Percentiles rank a stretch among this genome's conserved stretches.
Evolutionary conservation across 2,113 vertebrate species (phyloP).

Genomic region (Eulemur macaco): DNA sequence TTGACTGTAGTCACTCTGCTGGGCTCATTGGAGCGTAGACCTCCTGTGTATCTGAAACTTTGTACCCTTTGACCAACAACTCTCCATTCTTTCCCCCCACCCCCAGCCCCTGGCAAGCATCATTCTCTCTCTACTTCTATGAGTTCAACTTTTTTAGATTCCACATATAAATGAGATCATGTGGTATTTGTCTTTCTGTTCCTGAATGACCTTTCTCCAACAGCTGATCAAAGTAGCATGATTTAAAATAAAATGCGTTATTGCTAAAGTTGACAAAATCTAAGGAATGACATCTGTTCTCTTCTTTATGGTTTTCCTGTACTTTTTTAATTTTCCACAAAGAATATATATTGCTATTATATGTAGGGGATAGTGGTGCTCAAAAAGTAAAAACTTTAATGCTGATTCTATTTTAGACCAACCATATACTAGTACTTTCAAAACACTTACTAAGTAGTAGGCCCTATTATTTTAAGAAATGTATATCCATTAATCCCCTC

Average conservation of each 20-base stretch:
- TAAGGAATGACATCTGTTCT: slow-evolving; percentile 20
- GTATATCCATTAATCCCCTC: background rate
- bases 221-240: background rate
- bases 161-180: too few species aligned
- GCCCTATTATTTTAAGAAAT: background rate
- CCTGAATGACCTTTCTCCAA: slow-evolving; percentile 29
- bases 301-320: background rate
- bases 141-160: too few species aligned
- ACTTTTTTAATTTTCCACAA: background rate
- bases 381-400: slow-evolving; percentile 23
- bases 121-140: too few species aligned
- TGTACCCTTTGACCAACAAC: too few species aligned
- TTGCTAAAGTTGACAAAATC: slow-evolving; percentile 43
- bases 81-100: too few species aligned
- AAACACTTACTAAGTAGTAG: background rate
- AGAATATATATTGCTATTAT: background rate
- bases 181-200: too few species aligned
- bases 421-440: background rate
- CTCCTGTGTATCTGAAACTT: too few species aligned
- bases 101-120: too few species aligned
- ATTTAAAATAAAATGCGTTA: slow-evolving; percentile 20
- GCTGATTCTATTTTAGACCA: slow-evolving; percentile 40
- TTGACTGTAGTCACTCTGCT: too few species aligned
- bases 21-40: too few species aligned
- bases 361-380: background rate